Base-by-base conservation (phyloP, 2,888 invertebrate genomes). In the Tridacna gigas region DNA sequence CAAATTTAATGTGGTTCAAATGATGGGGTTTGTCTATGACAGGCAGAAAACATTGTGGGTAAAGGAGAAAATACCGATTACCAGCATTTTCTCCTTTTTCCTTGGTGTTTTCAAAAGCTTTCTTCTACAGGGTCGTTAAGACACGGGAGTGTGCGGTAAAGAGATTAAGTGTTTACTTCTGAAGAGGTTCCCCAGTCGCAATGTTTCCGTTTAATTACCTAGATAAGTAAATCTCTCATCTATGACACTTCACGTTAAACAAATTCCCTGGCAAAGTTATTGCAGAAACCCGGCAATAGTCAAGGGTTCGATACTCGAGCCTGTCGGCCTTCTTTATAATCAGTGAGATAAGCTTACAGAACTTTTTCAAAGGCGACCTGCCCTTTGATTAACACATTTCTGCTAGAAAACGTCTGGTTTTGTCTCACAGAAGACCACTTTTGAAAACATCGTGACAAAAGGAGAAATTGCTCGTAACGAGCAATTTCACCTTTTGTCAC, bases 151-250 rank as follows among this genome's bases (percentile, higher is more conserved):
- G 9, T 56, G 56, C 20, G 56, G 11, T 56, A 9, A 56, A 56
- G 20, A 11, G 51, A 11, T 56, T 56, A 56, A 56, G 56, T 20
- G 18, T 56, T 20, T 20, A 20, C 56, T 56, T 56, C 15, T 56
- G 15, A 15, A 20, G 20, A 20, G 56, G 20, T 20, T 56, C 56
- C 22, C 20, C 18, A 37, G 9, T 45, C 26, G 48, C 48, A 22
- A 79, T 79, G 77, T 81, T 77, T 79, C 76, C 75, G 71, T 84
- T 84, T 82, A 84, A 84, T 84, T 84, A 84, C 77, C 26, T 48
- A 78, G 84, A 84, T 84, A 81, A 82, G 84, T 84, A 84, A 73
- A 84, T 61, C 77, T 48, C n/a, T 71, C 71, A 51, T 71, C 48
- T n/a, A 71, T 71, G 71, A 71, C 47, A 75, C 56, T 74, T 78